phyloP scores from a whole-genome alignment of 1,140 invertebrate genomes.

The Drosophila ogumai region DNA sequence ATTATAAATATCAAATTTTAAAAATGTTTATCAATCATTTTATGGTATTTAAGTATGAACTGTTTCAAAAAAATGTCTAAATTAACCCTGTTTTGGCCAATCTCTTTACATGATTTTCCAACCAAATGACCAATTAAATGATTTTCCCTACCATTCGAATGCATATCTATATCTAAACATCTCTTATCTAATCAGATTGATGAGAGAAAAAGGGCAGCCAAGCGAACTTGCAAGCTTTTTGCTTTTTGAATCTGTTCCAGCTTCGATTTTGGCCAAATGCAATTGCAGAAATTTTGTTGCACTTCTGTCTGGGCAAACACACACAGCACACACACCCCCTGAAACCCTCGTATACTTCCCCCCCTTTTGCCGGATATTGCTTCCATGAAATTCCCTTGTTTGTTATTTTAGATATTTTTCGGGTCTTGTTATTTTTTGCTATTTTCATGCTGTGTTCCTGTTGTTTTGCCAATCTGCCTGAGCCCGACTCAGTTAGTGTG shows the following conservation, averaged over 20 bases:
- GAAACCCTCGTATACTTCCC: not conserved
- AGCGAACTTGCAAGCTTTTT: conserved; percentile 8
- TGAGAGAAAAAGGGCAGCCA: conserved; percentile 2
- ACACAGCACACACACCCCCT: not conserved
- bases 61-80: not conserved
- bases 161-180: conserved; percentile 6
- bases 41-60: not conserved
- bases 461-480: conserved; percentile 33
- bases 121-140: conserved; percentile 11
- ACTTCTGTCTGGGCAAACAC: conserved; percentile 27
- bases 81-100: not conserved
- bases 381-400: conserved; percentile 32
- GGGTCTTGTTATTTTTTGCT: conserved; percentile 34
- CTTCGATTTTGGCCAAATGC: conserved; percentile 18
- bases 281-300: conserved; percentile 21
- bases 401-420: conserved; percentile 50
- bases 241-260: conserved; percentile 8
- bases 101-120: not conserved
- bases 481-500: conserved; percentile 35
- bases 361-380: conserved; percentile 21
- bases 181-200: conserved; percentile 22
- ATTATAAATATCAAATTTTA: not conserved
- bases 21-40: not conserved
- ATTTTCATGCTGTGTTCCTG: conserved; percentile 32
- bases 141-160: not conserved